Evolutionary conservation across 2,113 vertebrate species (phyloP).

Genomic region (Lasiurus cinereus): DNA sequence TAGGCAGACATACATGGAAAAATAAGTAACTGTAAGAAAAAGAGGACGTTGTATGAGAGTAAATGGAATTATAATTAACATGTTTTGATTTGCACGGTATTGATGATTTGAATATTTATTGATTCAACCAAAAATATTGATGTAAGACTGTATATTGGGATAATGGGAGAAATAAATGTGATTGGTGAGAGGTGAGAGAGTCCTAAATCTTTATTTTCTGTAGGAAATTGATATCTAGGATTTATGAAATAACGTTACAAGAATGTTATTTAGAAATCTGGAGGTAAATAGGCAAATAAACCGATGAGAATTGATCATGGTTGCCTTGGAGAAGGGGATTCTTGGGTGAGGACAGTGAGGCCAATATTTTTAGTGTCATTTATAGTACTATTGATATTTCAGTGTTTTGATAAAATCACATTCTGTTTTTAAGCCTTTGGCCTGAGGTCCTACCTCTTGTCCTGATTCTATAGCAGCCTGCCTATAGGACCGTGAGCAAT

Average conservation of each 20-base stretch:
- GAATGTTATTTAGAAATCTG: background rate
- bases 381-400: background rate
- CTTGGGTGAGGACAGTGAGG: background rate
- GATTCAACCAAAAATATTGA: background rate
- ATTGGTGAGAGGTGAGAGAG: too few relatives aligned
- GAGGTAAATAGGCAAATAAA: background rate
- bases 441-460: background rate
- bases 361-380: background rate
- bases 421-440: background rate
- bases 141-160: background rate
- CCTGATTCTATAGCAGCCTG: background rate
- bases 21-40: background rate
- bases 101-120: background rate
- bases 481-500: background rate
- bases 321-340: background rate
- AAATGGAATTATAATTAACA: background rate
- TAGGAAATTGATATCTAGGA: background rate
- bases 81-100: constrained; percentile 7
- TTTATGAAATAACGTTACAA: background rate
- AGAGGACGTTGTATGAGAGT: background rate
- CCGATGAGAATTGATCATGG: background rate
- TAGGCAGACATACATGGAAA: background rate
- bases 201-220: background rate
- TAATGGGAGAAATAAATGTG: background rate
- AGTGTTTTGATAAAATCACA: constrained; percentile 3